phyloP scores from a whole-genome alignment of 2,888 invertebrate genomes.

The Lampropteryx suffumata region DNA sequence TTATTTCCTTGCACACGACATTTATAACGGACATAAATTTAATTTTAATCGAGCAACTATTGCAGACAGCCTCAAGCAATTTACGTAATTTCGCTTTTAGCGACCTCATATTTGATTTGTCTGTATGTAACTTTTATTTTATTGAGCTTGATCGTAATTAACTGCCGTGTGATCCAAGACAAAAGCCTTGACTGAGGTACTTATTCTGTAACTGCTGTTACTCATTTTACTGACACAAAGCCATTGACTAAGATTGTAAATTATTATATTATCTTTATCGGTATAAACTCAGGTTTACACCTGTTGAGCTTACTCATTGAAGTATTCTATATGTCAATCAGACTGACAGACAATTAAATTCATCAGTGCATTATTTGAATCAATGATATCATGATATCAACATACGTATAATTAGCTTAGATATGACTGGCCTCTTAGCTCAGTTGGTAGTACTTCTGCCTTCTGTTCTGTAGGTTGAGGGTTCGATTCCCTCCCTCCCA shows the following conservation, averaged over 20 bases:
- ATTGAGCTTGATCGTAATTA: conserved; percentile 2
- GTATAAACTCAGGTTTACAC: too few relatives aligned
- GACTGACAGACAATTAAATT: conserved; percentile 8
- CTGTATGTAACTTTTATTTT: conserved; percentile 4
- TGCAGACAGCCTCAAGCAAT: conserved; percentile 25
- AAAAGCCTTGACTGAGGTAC: not conserved
- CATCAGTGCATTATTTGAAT: not conserved
- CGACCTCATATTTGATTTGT: conserved; percentile 32
- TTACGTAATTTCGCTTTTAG: conserved; percentile 39
- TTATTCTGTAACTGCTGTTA: too few relatives aligned
- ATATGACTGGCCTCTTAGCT: too few relatives aligned
- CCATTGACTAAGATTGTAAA: too few relatives aligned
- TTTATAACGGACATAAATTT: conserved; percentile 29
- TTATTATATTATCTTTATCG: too few relatives aligned
- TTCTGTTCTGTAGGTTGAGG: too few relatives aligned
- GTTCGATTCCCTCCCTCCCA: too few relatives aligned
- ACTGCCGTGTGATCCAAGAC: not conserved
- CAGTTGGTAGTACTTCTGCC: too few relatives aligned
- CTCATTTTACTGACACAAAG: too few relatives aligned
- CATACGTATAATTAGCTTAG: too few relatives aligned
- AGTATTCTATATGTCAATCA: not conserved
- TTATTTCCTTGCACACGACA: conserved; percentile 39
- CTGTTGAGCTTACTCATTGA: conserved; percentile 26
- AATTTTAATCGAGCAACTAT: conserved; percentile 12
- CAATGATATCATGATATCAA: conserved; percentile 6